phyloP scores from a whole-genome alignment of 2,113 vertebrate species.

The Labeo rohita region DNA sequence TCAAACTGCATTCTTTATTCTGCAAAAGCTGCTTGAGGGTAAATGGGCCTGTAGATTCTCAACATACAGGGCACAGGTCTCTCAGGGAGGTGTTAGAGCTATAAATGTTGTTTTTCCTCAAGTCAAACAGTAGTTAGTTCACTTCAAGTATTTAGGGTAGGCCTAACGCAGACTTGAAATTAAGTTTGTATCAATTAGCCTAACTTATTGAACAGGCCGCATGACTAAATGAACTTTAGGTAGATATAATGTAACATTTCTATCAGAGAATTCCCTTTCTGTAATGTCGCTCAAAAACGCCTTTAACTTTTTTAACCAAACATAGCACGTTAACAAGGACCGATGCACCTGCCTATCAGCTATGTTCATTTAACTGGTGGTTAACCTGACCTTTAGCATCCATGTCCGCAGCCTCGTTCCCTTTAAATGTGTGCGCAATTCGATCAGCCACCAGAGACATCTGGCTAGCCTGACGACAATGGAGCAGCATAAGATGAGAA shows the following conservation, averaged over 20 bases:
- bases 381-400: conserved; percentile 47
- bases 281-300: not conserved
- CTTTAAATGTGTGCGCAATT: conserved; percentile 47
- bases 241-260: not conserved
- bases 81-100: not conserved
- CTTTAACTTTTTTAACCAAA: not conserved
- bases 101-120: not conserved
- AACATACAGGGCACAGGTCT: not conserved
- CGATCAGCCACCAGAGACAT: conserved; percentile 46
- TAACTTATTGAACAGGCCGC: not conserved
- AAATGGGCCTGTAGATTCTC: conserved; percentile 29
- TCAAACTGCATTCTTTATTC: conserved; percentile 23
- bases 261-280: not conserved
- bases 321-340: not conserved
- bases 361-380: conserved; percentile 17
- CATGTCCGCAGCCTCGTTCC: conserved; percentile 45
- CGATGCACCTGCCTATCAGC: conserved; percentile 8
- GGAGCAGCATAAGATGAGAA: not conserved
- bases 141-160: not conserved
- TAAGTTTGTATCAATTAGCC: not conserved
- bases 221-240: not conserved
- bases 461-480: conserved; percentile 37
- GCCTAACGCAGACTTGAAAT: not conserved
- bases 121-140: not conserved
- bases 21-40: conserved; percentile 22